Base-by-base conservation (phyloP, 2,888 invertebrate species). In the Morpho helenor region DNA sequence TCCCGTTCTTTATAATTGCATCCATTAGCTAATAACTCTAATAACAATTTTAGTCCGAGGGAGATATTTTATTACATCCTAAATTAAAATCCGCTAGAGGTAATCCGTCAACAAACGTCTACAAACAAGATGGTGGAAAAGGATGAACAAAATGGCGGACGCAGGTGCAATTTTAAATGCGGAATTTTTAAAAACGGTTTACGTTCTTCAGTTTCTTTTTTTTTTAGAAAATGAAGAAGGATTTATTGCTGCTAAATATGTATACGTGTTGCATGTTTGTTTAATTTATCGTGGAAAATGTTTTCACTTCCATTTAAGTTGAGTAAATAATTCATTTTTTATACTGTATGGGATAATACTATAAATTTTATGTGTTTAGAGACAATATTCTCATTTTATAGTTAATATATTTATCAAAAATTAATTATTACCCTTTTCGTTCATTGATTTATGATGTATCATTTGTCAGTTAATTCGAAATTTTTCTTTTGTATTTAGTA, bases 41-140 rank as follows among this genome's bases (percentile, higher is more conserved):
- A 80, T 83, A 80, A 86, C 82, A 84, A 82, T 81, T 80, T 77
- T 65, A 74, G 74, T 77, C 75, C 66, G 73, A 76, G 75, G 72
- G 72, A 82, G 78, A 85, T 86, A 79, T 80, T 87, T 86, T 83
- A 86, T 84, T 85, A 79, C 80, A 73, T 72, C 70, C 68, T 75
- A 78, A 77, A 80, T 81, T 69, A 70, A 71, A 73, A 72, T 70
- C 69, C 72, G 76, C 74, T 71, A 66, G 67, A 68, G 69, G 79
- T 87, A 87, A 87, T 87, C 87, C 87, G 83, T 87, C 87, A 87
- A 58, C 61, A 61, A 62, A 64, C 55, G 59, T 58, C 56, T 49
- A 45, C 60, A 81, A 73, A 71, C 72, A 73, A 75, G 70, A 76
- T 73, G 70, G 67, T 67, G 64, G 50, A 53, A 56, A 44, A 59